Evolutionary conservation across 1,140 invertebrate species (phyloP).

Genomic region (Metaphire vulgaris): DNA sequence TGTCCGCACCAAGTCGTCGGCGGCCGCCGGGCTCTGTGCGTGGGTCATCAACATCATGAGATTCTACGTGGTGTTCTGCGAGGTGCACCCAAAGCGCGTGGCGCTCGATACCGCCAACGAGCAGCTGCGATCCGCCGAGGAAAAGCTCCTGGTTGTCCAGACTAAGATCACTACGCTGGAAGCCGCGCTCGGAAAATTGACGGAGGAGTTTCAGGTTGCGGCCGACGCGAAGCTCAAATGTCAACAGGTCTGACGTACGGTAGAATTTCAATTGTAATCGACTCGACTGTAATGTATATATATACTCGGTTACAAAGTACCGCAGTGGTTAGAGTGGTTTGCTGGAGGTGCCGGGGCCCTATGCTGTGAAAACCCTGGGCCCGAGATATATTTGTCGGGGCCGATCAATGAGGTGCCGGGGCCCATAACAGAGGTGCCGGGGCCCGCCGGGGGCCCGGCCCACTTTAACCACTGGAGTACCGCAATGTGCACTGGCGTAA

Average conservation of each 20-base stretch:
- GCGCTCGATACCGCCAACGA: constrained; percentile 85
- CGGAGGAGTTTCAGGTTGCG: constrained; percentile 83
- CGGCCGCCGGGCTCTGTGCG: constrained; percentile 86
- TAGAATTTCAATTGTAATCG: neutral
- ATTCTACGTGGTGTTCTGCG: constrained; percentile 92
- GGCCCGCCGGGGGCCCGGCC: no score
- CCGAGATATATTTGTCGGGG: no score
- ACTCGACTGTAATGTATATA: no score
- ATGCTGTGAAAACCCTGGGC: no score
- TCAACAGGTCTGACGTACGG: constrained; percentile 34
- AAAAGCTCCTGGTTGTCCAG: constrained; percentile 78
- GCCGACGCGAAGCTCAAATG: constrained; percentile 82
- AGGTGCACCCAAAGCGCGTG: constrained; percentile 88
- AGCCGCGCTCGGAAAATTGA: constrained; percentile 75
- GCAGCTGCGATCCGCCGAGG: constrained; percentile 77
- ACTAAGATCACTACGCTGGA: constrained; percentile 82
- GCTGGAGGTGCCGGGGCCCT: no score
- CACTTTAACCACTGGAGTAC: no score
- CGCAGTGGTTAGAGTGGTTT: no score
- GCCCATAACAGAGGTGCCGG: no score
- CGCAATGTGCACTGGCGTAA: no score
- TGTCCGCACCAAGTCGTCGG: constrained; percentile 79
- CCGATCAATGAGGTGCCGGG: no score
- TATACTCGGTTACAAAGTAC: no score
- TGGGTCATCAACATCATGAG: constrained; percentile 86